Evolutionary conservation across 2,113 vertebrate species (phyloP).

Genomic region (Amblyopsis rosae): DNA sequence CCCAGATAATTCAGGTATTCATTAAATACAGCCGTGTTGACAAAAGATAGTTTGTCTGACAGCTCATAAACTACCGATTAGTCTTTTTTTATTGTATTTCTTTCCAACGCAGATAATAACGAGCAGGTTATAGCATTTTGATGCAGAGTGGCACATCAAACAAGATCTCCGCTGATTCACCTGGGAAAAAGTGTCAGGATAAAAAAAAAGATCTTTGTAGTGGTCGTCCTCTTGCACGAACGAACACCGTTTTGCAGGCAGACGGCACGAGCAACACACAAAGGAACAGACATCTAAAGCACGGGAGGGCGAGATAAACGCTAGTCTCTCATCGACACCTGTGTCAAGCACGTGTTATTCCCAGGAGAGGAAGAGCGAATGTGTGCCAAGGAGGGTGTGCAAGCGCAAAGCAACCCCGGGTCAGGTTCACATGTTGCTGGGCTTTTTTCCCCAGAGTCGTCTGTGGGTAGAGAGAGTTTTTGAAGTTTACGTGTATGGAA

Average conservation of each 20-base stretch:
- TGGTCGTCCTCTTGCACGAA: conserved; percentile 41
- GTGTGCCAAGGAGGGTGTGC: not conserved
- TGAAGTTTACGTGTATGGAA: conserved; percentile 56
- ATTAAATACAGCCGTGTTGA: too few species aligned
- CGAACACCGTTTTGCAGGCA: conserved; percentile 29
- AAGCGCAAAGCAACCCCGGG: conserved; percentile 42
- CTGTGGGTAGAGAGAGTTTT: conserved; percentile 57
- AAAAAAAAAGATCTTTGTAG: conserved; percentile 36
- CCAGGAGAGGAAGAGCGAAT: conserved; percentile 14
- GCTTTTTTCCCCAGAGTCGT: not conserved
- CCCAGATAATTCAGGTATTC: too few species aligned
- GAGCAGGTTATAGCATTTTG: conserved; percentile 36
- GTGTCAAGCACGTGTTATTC: conserved; percentile 37
- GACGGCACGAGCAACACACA: conserved; percentile 22
- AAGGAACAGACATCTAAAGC: conserved; percentile 44
- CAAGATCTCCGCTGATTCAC: conserved; percentile 29
- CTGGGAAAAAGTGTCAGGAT: conserved; percentile 21
- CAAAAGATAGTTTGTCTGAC: conserved; percentile 3
- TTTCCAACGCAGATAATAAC: conserved; percentile 33
- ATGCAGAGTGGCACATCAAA: conserved; percentile 48
- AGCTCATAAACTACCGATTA: conserved; percentile 15
- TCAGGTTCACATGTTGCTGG: conserved; percentile 62
- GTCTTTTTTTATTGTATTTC: not conserved
- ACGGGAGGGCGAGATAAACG: conserved; percentile 20
- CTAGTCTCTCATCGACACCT: conserved; percentile 14